Evolutionary conservation across 2,888 invertebrate genomes (phyloP).

Genomic region (Melangyna quadrimaculata): DNA sequence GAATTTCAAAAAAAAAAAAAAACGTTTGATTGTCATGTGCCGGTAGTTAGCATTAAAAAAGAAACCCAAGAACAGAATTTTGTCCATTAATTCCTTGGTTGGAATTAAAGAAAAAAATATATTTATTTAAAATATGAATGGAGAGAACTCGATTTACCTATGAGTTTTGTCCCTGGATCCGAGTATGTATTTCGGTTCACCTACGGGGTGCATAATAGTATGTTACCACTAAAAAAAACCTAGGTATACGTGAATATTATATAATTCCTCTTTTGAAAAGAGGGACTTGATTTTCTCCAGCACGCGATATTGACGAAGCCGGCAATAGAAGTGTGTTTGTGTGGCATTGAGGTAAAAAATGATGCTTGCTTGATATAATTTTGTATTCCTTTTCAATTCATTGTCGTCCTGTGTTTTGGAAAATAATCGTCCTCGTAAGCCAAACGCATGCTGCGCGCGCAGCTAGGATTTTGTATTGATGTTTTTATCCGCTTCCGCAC

Average conservation of each 20-base stretch:
- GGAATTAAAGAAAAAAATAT: not conserved
- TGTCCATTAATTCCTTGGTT: slow-evolving; percentile 27
- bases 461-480: slow-evolving; percentile 34
- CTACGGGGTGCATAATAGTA: slow-evolving; percentile 40
- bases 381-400: slow-evolving; percentile 53
- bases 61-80: not conserved
- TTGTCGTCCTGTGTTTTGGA: not conserved
- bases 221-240: not conserved
- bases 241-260: not conserved
- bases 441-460: slow-evolving; percentile 70
- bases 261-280: not conserved
- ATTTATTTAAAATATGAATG: not conserved
- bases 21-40: slow-evolving; percentile 67
- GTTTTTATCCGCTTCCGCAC: slow-evolving; percentile 39
- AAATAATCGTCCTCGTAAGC: slow-evolving; percentile 65
- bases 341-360: slow-evolving; percentile 50
- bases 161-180: slow-evolving; percentile 34
- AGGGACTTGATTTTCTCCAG: slow-evolving; percentile 17
- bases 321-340: slow-evolving; percentile 25
- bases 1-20: slow-evolving; percentile 16
- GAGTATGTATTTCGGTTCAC: slow-evolving; percentile 33
- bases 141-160: slow-evolving; percentile 18
- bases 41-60: slow-evolving; percentile 51
- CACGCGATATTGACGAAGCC: slow-evolving; percentile 48
- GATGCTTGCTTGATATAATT: slow-evolving; percentile 53